phyloP scores from a whole-genome alignment of 2,888 invertebrate genomes.

The Bimastos eiseni region DNA sequence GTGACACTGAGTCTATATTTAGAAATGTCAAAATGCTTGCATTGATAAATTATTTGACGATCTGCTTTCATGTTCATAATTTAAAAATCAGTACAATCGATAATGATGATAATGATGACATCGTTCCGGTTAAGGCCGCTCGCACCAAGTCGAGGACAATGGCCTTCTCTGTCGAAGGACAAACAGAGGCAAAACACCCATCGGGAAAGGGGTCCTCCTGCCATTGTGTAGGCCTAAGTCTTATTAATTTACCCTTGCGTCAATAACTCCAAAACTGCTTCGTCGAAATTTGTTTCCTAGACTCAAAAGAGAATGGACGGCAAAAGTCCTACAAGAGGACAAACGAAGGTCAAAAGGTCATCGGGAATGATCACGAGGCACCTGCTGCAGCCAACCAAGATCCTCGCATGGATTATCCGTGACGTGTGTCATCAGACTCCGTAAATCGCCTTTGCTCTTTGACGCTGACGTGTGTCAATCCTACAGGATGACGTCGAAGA shows the following conservation, averaged over 20 bases:
- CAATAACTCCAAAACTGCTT: not conserved
- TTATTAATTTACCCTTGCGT: too few relatives aligned
- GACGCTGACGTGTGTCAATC: not conserved
- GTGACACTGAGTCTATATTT: too few relatives aligned
- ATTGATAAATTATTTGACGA: too few relatives aligned
- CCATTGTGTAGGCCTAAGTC: too few relatives aligned
- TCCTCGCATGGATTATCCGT: not conserved
- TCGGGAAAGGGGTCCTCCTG: too few relatives aligned
- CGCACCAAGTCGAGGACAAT: not conserved
- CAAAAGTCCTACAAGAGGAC: not conserved
- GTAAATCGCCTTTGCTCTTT: not conserved
- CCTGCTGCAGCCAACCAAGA: not conserved
- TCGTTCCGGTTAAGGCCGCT: not conserved
- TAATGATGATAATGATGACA: too few relatives aligned
- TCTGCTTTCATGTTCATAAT: too few relatives aligned
- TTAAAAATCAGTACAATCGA: too few relatives aligned
- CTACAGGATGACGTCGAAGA: too few relatives aligned
- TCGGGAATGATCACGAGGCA: not conserved
- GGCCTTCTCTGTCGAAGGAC: not conserved
- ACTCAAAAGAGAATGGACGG: not conserved
- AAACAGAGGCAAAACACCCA: not conserved
- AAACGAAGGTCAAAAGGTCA: not conserved
- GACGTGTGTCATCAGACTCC: not conserved
- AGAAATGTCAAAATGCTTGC: too few relatives aligned
- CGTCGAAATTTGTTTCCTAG: not conserved